Base-by-base conservation (phyloP, 2,797 vertebrate species). In the Hozukius guyotensis region DNA sequence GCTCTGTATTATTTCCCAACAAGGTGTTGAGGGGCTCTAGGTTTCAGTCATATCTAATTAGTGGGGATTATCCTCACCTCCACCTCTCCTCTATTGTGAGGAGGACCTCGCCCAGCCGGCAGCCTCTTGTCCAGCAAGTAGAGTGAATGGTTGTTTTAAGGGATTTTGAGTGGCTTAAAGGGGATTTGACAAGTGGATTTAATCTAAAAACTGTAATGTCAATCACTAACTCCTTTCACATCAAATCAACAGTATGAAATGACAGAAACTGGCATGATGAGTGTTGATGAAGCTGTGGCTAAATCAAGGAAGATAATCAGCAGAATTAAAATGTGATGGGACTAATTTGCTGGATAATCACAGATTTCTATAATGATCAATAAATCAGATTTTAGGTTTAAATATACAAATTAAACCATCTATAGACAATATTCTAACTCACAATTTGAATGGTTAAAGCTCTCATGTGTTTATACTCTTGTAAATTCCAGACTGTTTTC, bases 1-100 rank as follows among this genome's bases (percentile, higher is more conserved):
- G 78, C 65, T 62, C 59, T 87, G 92, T 85, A 88, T 86, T 89
- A 86, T 90, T 88, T 78, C 73, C 71, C 88, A 78, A 60, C 59
- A 75, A 89, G 86, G 83, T 92, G 93, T 80, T 49, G 85, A 77
- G 75, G 55, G 87, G 72, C 74, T 92, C 80, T 63, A 60, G 88
- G 95, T 96, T 96, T 96, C 95, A 93, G 87, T 86, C 91, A 66
- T 83, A 89, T 94, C 90, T 94, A 95, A 96, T 96, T 95, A 96
- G 84, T 87, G 36, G 32, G 93, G 95, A 96, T 96, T 95, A 96
- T 96, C 93, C 81, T 93, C 94, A 94, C 92, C 90, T 93, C 62
- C 55, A 61, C 66, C 84, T 57, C 70, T 27, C 22, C 83, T 9
- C 87, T 16, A 84, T 92, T 93, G 93, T 92, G 60, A 24, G 52